phyloP scores from a whole-genome alignment of 2,797 vertebrate species.

The Nasua narica region DNA sequence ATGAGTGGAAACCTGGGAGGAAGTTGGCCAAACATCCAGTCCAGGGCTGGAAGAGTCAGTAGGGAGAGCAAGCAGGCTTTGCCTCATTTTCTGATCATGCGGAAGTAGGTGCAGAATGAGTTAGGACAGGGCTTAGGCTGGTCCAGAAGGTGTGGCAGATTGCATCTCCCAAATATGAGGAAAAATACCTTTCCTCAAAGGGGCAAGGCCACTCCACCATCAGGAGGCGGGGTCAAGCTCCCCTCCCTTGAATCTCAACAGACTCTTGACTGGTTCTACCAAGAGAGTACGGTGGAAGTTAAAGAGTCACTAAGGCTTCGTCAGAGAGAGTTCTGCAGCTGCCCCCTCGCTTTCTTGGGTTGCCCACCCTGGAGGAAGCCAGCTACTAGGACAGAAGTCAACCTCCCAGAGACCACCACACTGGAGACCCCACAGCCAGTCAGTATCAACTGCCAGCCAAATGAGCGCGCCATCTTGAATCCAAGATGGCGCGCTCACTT shows the following conservation, averaged over 20 bases:
- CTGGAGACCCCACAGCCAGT: background rate
- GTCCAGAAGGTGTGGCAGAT: slow-evolving; percentile 89
- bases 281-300: background rate
- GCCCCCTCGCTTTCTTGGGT: background rate
- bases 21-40: slow-evolving; percentile 92
- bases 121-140: slow-evolving; percentile 94
- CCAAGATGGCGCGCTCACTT: too few relatives aligned
- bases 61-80: slow-evolving; percentile 90
- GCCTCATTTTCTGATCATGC: slow-evolving; percentile 95
- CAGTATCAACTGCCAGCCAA: background rate
- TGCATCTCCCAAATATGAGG: background rate
- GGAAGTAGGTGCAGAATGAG: slow-evolving; percentile 91
- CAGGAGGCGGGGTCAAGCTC: background rate
- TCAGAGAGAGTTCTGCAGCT: background rate
- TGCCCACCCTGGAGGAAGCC: background rate
- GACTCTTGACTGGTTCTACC: background rate
- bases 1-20: slow-evolving; percentile 96
- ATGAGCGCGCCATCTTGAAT: accelerated
- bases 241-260: background rate
- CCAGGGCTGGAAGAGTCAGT: slow-evolving; percentile 93
- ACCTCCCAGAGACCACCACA: background rate
- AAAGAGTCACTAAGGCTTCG: background rate
- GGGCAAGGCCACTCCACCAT: background rate
- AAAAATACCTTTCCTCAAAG: background rate
- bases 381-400: background rate